These are phyloP conservation scores for Leptarthrus brevirostris DNA, from an alignment of 2,888 invertebrate genomes.

Conservation along the genomic window DNA sequence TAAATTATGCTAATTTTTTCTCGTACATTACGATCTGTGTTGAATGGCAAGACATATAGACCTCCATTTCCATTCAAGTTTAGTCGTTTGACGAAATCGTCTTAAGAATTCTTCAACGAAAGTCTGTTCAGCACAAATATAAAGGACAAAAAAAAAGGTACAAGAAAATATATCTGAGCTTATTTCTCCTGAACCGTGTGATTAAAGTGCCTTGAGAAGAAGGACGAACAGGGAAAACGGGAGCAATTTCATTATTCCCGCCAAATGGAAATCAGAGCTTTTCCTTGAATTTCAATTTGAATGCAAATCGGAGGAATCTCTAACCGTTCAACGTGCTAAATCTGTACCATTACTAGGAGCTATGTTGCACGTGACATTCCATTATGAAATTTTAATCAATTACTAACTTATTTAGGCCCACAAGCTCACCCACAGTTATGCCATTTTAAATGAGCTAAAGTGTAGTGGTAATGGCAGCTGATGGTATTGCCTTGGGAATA, in stretches of 20 bases:
- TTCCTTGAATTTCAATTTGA: constrained; percentile 49
- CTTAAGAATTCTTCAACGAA: too few species aligned
- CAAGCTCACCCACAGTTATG: constrained; percentile 29
- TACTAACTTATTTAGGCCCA: constrained; percentile 33
- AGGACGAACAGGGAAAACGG: constrained; percentile 8
- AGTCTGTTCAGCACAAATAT: background rate
- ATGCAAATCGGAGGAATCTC: constrained; percentile 42
- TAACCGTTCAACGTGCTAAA: background rate
- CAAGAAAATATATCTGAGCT: background rate
- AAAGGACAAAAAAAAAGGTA: background rate
- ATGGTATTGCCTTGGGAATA: constrained; percentile 5
- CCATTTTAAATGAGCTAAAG: background rate
- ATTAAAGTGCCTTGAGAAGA: constrained; percentile 8
- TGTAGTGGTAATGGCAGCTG: constrained; percentile 4
- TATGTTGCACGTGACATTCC: constrained; percentile 44
- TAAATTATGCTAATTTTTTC: constrained; percentile 9
- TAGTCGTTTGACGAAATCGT: background rate
- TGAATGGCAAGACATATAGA: constrained; percentile 21
- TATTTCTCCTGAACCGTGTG: constrained; percentile 41
- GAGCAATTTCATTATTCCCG: constrained; percentile 43
- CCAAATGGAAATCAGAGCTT: constrained; percentile 45
- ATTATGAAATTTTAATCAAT: constrained; percentile 48
- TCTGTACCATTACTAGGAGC: constrained; percentile 18
- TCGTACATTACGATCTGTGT: background rate
- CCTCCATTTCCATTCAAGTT: constrained; percentile 11